Percentiles rank a stretch among this genome's conserved stretches.
These are phyloP conservation scores for Hesperia comma DNA, from an alignment of 2,888 invertebrate genomes.

Conservation along the genomic window DNA sequence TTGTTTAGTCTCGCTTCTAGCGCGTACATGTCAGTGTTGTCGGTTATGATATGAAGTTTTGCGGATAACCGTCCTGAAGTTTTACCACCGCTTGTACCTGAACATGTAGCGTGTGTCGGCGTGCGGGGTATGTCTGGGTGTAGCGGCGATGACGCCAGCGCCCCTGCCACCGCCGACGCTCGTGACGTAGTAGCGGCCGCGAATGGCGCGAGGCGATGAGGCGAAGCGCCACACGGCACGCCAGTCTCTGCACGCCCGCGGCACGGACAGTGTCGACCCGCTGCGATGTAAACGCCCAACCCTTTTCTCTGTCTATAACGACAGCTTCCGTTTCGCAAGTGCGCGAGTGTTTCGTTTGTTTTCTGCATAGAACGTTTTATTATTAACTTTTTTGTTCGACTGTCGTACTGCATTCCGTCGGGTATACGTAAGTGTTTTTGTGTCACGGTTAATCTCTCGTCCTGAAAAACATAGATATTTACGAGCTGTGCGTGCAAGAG, in stretches of 20 bases:
- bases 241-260: constrained; percentile 79
- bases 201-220: constrained; percentile 36
- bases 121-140: constrained; percentile 58
- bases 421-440: constrained; percentile 76
- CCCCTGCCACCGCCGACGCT: constrained; percentile 53
- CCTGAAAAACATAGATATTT: constrained; percentile 62
- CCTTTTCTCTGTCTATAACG: constrained; percentile 76
- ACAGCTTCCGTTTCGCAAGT: constrained; percentile 73
- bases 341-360: constrained; percentile 62
- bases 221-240: constrained; percentile 39
- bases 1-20: constrained; percentile 62
- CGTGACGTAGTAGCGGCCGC: constrained; percentile 48
- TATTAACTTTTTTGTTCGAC: constrained; percentile 67
- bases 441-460: constrained; percentile 65
- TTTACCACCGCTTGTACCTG: constrained; percentile 44
- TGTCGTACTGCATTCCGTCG: constrained; percentile 55
- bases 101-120: constrained; percentile 44
- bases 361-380: constrained; percentile 53
- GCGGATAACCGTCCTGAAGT: constrained; percentile 51
- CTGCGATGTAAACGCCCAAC: constrained; percentile 81
- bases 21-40: constrained; percentile 45
- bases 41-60: constrained; percentile 50
- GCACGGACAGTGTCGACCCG: constrained; percentile 80
- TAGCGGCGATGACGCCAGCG: constrained; percentile 67
- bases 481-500: constrained; percentile 60